Base-by-base conservation (phyloP, 2,797 vertebrate genomes). In the Luscinia megarhynchos region DNA sequence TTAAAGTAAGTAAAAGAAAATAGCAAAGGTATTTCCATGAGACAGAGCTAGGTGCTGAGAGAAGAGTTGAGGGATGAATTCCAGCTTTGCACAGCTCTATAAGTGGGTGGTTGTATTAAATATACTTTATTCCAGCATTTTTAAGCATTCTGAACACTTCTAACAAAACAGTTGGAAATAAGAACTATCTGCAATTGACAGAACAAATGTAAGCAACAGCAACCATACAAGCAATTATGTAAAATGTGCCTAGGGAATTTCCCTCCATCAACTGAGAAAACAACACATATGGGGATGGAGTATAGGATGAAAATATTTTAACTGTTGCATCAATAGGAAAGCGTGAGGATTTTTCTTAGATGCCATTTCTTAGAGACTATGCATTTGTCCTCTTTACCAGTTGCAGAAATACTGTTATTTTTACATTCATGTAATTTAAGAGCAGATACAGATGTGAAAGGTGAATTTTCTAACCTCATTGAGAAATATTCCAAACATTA, bases 221-320 rank as follows among this genome's bases (percentile, higher is more conserved):
- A 91, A 87, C 92, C 55, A 46, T 69, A 83, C 43, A 81, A 93
- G 73, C 89, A 91, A 92, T 95, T 95, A 93, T 87, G 59, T 86
- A 91, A 95, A 95, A 94, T 24, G 54, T 66, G 79, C 46, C 81
- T 85, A 55, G 90, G 78, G 95, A 90, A 92, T 95, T 94, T 95
- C 80, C 80, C 50, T 96, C 94, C 70, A 95, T 93, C 95, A 92
- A 59, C 85, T 92, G 81, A 95, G 83, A 89, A 96, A 95, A 93
- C 87, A 95, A 34, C 73, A 63, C 54, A 86, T 87, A 85, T 86
- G 94, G 88, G 73, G 62, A 93, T 62, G 79, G 46, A 93, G 84
- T 21, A 58, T 27, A 86, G 88, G 69, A 92, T 41, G 58, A 89
- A 96, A 95, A 93, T 91, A 92, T 84, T 95, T 87, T 59, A 94